Evolutionary conservation across 2,888 invertebrate species (phyloP).

Genomic region (Cataglyphis rosenhaueri): DNA sequence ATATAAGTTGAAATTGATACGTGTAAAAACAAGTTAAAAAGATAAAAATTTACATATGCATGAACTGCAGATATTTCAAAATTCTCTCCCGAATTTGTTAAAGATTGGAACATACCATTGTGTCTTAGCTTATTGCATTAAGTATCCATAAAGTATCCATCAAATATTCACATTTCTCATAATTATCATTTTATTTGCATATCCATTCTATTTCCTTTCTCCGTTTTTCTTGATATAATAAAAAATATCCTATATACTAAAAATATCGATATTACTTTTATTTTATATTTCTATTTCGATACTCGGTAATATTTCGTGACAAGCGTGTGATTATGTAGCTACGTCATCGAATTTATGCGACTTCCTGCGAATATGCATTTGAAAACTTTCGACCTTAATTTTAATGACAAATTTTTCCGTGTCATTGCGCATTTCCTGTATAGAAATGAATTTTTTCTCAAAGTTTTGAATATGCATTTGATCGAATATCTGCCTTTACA

Average conservation of each 20-base stretch:
- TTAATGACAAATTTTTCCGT: slow-evolving; percentile 8
- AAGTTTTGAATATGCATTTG: no score
- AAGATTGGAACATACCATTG: not conserved
- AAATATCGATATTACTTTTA: not conserved
- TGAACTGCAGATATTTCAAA: not conserved
- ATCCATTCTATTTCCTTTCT: no score
- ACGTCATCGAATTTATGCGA: slow-evolving; percentile 22
- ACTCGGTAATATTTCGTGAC: not conserved
- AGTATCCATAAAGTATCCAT: not conserved
- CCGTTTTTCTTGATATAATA: not conserved
- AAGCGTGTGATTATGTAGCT: not conserved
- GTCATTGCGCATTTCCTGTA: not conserved
- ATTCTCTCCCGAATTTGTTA: not conserved
- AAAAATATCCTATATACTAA: not conserved
- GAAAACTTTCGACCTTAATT: slow-evolving; percentile 7
- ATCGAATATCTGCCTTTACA: not conserved
- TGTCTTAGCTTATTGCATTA: not conserved
- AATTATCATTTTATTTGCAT: not conserved
- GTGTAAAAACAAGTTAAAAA: not conserved
- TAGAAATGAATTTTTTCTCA: not conserved
- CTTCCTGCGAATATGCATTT: not conserved
- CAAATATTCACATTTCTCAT: not conserved
- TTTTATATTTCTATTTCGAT: not conserved
- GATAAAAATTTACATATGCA: not conserved
- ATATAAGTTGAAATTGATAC: not conserved